phyloP scores from a whole-genome alignment of 2,797 vertebrate species.

The Acanthiza pusilla region DNA sequence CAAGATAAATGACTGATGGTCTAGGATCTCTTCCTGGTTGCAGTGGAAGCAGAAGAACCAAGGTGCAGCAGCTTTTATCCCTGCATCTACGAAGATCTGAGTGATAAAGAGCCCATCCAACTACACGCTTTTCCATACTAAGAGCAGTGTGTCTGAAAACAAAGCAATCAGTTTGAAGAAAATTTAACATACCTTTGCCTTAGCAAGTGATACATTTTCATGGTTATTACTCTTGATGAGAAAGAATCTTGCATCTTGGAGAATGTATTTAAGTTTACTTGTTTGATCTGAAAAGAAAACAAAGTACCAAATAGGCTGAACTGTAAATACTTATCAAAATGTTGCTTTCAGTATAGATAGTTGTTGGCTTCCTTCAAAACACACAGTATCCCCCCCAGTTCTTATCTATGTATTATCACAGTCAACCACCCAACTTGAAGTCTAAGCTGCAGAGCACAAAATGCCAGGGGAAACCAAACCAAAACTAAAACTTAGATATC shows the following conservation, averaged over 20 bases:
- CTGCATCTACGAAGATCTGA: background rate
- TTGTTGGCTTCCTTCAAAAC: background rate
- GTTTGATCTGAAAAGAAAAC: conserved; percentile 85
- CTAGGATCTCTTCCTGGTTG: background rate
- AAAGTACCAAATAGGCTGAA: conserved; percentile 22
- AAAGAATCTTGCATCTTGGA: conserved; percentile 94
- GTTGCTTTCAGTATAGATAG: background rate
- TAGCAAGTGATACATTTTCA: conserved; percentile 96
- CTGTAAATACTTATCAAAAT: background rate
- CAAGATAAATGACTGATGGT: background rate
- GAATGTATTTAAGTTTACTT: conserved; percentile 92
- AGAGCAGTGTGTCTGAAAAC: background rate
- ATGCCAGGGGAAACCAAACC: conserved; percentile 50
- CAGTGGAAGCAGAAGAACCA: background rate
- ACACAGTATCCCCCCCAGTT: background rate
- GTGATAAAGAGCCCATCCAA: background rate
- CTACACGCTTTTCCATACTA: background rate
- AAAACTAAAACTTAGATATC: background rate
- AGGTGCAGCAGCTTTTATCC: background rate
- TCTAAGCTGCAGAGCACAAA: conserved; percentile 55
- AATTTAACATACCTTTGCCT: conserved; percentile 87
- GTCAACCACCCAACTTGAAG: conserved; percentile 36
- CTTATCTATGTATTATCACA: background rate
- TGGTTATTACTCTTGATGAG: conserved; percentile 99
- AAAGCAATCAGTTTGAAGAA: background rate